A percentile compares a stretch with the other conserved stretches of the same genome.
phyloP scores from a whole-genome alignment of 2,113 vertebrate species.

The Antechinus stuartii region DNA sequence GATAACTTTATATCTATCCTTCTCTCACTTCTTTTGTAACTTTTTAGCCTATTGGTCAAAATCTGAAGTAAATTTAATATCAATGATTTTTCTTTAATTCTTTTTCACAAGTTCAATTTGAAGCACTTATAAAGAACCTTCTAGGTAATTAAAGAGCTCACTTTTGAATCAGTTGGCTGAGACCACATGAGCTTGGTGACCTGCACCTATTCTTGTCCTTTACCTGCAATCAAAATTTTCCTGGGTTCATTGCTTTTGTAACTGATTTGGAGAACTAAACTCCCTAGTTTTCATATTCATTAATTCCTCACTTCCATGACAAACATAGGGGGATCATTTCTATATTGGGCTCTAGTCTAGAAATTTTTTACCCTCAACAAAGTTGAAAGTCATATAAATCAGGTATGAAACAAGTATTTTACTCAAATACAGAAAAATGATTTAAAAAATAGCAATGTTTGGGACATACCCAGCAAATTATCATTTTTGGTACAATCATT shows the following conservation, averaged over 20 bases:
- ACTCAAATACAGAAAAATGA: neutral
- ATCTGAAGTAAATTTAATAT: neutral
- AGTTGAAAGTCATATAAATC: neutral
- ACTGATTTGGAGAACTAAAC: neutral
- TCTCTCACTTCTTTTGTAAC: neutral
- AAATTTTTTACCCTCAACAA: neutral
- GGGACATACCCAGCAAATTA: neutral
- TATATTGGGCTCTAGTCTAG: neutral
- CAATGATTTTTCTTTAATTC: neutral
- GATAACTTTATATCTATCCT: neutral
- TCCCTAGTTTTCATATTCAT: neutral
- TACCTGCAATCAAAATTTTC: neutral
- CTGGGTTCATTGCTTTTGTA: neutral
- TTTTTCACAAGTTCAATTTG: neutral
- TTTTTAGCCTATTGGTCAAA: neutral
- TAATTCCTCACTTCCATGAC: neutral
- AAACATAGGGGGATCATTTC: neutral
- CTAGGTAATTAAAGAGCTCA: neutral
- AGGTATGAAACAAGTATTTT: neutral
- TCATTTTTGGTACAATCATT: neutral
- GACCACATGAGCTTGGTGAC: neutral
- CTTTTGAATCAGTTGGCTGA: neutral
- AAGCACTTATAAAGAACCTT: neutral
- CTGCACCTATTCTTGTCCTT: neutral
- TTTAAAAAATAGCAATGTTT: neutral